A percentile compares a stretch with the other conserved stretches of the same genome.
Evolutionary conservation across 2,888 invertebrate genomes (phyloP).

Genomic region (Oxytorus armatus): DNA sequence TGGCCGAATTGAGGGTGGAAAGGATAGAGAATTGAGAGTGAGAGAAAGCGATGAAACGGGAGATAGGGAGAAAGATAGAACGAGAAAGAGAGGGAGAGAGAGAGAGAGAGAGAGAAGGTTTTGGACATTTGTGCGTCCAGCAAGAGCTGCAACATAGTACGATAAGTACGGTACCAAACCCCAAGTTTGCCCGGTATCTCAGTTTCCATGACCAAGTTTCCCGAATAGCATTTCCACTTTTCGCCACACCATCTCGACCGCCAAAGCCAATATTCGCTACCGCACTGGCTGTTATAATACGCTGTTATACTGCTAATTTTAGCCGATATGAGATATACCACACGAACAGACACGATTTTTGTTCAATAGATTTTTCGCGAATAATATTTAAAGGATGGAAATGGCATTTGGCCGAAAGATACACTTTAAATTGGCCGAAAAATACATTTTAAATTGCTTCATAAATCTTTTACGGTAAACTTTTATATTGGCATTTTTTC

Average conservation of each 20-base stretch:
- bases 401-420: too few species aligned
- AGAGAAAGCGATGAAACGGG: slow-evolving; percentile 41
- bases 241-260: slow-evolving; percentile 45
- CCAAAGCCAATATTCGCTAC: slow-evolving; percentile 23
- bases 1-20: slow-evolving; percentile 15
- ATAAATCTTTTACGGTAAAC: too few species aligned
- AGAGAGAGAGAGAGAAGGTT: slow-evolving; percentile 12
- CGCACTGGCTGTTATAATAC: slow-evolving; percentile 31
- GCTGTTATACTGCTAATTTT: slow-evolving; percentile 24
- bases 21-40: slow-evolving; percentile 42
- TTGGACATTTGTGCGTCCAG: slow-evolving; percentile 45
- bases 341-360: slow-evolving; percentile 1
- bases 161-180: slow-evolving; percentile 8
- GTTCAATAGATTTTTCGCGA: too few species aligned
- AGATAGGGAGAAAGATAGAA: slow-evolving; percentile 6
- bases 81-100: slow-evolving; percentile 23
- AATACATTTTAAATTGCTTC: too few species aligned
- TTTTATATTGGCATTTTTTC: too few species aligned
- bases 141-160: slow-evolving; percentile 34
- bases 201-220: slow-evolving; percentile 58
- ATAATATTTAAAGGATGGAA: too few species aligned
- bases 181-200: slow-evolving; percentile 41
- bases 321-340: background rate
- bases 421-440: too few species aligned
- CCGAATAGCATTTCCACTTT: slow-evolving; percentile 53